These are phyloP conservation scores for Hylyphantes graminicola DNA, from an alignment of 1,140 invertebrate species.

Conservation along the genomic window DNA sequence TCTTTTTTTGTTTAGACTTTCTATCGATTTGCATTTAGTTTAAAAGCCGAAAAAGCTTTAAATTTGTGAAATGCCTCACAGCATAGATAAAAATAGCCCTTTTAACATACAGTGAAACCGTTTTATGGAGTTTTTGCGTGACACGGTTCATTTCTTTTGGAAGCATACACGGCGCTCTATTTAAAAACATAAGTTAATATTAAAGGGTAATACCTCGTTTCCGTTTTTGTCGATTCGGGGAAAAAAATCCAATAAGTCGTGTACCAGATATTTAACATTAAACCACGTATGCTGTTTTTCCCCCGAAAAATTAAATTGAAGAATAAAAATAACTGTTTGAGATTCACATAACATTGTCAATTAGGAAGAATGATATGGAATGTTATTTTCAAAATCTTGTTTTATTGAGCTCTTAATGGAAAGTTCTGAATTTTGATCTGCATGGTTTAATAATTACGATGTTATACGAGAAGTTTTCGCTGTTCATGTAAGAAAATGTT, in stretches of 20 bases:
- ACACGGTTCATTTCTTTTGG: conserved; percentile 26
- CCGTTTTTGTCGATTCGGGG: background rate
- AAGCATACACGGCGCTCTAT: conserved; percentile 23
- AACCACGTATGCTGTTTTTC: no score
- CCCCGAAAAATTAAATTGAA: no score
- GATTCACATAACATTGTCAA: no score
- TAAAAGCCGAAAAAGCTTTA: conserved; percentile 4
- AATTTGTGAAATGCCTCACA: conserved; percentile 8
- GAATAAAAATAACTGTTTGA: no score
- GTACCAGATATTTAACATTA: background rate
- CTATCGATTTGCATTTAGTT: background rate
- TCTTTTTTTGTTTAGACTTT: background rate
- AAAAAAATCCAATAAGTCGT: conserved; percentile 25
- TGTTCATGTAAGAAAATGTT: no score
- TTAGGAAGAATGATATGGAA: no score
- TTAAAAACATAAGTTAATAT: conserved; percentile 40
- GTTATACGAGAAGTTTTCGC: no score
- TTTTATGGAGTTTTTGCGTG: conserved; percentile 52
- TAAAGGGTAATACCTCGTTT: background rate
- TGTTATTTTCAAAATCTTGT: no score
- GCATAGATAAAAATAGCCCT: background rate
- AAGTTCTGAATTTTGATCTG: no score
- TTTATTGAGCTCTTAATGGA: no score
- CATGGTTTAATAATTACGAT: no score
- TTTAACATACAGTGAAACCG: conserved; percentile 22